Percentiles rank a stretch among this genome's conserved stretches.
Evolutionary conservation across 1,140 invertebrate genomes (phyloP).

Genomic region (Archegozetes longisetosus): DNA sequence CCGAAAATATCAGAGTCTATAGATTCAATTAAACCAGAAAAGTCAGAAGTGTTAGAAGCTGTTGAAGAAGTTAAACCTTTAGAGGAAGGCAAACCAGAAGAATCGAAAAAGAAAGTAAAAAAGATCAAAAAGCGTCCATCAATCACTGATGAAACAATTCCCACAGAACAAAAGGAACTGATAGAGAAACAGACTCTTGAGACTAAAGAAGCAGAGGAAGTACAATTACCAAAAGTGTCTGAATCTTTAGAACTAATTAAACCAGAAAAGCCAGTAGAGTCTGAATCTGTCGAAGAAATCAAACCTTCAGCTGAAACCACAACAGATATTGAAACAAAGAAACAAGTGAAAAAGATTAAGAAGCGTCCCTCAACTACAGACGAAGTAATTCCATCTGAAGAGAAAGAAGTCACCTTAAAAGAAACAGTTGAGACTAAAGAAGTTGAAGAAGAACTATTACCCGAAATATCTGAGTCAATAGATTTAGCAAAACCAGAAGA

Average conservation of each 20-base stretch:
- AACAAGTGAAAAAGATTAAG: constrained; percentile 1
- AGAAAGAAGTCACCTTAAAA: constrained; percentile 10
- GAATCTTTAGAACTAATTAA: background rate
- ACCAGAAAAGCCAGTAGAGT: constrained; percentile 35
- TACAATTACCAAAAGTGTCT: constrained; percentile 1
- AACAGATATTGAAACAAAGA: background rate
- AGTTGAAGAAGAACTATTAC: constrained; percentile 27
- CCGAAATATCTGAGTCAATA: constrained; percentile 18
- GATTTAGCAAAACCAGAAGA: background rate
- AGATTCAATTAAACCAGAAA: background rate
- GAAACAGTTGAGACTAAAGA: constrained; percentile 17
- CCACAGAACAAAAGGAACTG: too few relatives aligned
- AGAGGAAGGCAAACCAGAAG: too few relatives aligned
- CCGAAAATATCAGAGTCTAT: constrained; percentile 26
- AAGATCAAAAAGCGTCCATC: too few relatives aligned
- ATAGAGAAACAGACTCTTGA: too few relatives aligned
- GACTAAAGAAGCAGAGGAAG: constrained; percentile 19
- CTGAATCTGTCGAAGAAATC: background rate
- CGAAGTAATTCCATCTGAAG: constrained; percentile 5
- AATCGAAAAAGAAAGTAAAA: too few relatives aligned
- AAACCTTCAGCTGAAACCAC: constrained; percentile 27
- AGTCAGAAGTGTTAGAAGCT: constrained; percentile 10
- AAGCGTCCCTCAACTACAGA: background rate
- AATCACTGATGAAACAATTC: too few relatives aligned
- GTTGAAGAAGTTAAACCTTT: background rate